phyloP scores from a whole-genome alignment of 2,888 invertebrate genomes.

The Archips crataeganus region DNA sequence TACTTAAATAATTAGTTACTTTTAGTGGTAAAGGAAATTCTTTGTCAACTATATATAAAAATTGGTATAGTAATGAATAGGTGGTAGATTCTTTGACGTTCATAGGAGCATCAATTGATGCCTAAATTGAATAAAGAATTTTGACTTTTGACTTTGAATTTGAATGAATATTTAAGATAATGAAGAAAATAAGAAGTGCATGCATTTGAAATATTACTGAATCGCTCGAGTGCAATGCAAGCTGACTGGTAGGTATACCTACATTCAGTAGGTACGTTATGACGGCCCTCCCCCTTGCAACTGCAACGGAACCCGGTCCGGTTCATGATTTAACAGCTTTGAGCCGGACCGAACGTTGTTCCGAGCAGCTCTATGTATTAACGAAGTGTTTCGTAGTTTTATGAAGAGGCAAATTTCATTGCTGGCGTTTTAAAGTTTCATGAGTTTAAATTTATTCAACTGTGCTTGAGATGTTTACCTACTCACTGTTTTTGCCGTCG shows the following conservation, averaged over 20 bases:
- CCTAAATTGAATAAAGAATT: no score
- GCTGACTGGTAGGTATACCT: conserved; percentile 3
- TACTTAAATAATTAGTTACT: no score
- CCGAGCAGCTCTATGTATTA: background rate
- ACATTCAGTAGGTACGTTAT: conserved; percentile 7
- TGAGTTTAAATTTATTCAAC: background rate
- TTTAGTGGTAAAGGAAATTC: no score
- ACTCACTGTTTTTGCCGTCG: no score
- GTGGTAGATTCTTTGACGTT: no score
- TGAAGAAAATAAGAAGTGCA: no score
- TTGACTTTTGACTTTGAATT: no score
- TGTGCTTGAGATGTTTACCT: background rate
- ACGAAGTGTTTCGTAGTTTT: conserved; percentile 2
- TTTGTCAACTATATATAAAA: no score
- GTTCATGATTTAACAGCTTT: conserved; percentile 20
- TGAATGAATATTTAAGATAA: no score
- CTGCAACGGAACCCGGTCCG: conserved; percentile 5
- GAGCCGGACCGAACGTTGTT: conserved; percentile 4
- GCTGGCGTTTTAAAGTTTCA: background rate
- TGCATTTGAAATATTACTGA: background rate
- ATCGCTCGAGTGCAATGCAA: conserved; percentile 11
- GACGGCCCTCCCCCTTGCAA: background rate
- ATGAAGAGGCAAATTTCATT: conserved; percentile 1
- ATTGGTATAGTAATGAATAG: no score
- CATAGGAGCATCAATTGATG: no score